Evolutionary conservation across 1,140 invertebrate species (phyloP).

Genomic region (Homarus americanus): DNA sequence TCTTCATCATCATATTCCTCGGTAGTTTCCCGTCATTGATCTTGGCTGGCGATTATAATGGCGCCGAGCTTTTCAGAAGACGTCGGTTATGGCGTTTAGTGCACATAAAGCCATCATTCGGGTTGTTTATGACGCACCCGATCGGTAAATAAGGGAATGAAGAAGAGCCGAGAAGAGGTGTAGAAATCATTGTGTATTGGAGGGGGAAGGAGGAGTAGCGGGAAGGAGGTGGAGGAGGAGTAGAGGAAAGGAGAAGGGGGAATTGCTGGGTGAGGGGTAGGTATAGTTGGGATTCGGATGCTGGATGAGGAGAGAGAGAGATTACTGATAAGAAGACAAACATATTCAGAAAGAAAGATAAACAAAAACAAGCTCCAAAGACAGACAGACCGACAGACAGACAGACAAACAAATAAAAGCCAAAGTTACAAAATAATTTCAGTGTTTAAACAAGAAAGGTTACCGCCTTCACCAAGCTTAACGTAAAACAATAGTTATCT

Average conservation of each 20-base stretch:
- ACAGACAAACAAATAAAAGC: background rate
- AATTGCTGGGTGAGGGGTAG: background rate
- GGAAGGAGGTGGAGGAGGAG: no score
- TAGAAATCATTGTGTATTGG: background rate
- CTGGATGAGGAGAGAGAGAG: background rate
- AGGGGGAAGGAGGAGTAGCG: background rate
- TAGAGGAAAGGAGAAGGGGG: background rate
- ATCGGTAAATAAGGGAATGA: slow-evolving; percentile 29
- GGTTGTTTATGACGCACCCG: slow-evolving; percentile 17
- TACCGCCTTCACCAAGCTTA: no score
- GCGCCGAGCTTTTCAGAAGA: slow-evolving; percentile 22
- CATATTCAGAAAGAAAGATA: background rate
- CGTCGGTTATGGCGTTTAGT: slow-evolving; percentile 30
- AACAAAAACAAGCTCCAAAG: background rate
- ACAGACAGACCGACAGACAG: background rate
- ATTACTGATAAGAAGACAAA: no score
- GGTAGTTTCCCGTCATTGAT: slow-evolving; percentile 31
- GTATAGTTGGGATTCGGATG: no score
- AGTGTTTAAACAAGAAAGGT: no score
- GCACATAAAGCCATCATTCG: slow-evolving; percentile 42
- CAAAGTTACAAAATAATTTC: no score
- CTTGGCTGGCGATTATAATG: slow-evolving; percentile 15
- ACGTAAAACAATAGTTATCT: no score
- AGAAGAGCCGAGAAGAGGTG: background rate
- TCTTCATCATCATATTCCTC: slow-evolving; percentile 15